Percentiles rank a stretch among this genome's conserved stretches.
Evolutionary conservation across 2,113 vertebrate species (phyloP).

Genomic region (Bucco capensis): DNA sequence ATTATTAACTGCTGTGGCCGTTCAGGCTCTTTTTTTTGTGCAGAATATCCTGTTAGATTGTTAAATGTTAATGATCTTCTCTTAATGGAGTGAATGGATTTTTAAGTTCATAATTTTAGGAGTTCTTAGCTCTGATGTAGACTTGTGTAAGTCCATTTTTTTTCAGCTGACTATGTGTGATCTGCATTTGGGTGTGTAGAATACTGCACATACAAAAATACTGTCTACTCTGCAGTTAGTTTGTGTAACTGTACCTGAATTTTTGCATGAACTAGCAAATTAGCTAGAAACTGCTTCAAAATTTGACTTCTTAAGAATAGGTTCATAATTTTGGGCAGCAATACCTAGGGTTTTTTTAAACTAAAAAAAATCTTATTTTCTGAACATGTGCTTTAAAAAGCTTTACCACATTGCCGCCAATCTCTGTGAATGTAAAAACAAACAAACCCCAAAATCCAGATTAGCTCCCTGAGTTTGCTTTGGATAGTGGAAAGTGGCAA

Average conservation of each 20-base stretch:
- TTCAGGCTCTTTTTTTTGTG: not conserved
- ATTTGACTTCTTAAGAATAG: not conserved
- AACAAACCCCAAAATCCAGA: not conserved
- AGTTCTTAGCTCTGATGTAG: not conserved
- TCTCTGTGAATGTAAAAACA: not conserved
- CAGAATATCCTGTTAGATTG: slow-evolving; percentile 7
- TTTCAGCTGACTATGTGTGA: not conserved
- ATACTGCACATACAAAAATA: not conserved
- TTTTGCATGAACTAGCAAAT: not conserved
- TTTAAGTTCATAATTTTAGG: not conserved
- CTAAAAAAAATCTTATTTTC: not conserved
- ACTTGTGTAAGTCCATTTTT: not conserved
- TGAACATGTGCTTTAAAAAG: not conserved
- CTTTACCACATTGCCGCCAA: not conserved
- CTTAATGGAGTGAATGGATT: not conserved
- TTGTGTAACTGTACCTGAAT: not conserved
- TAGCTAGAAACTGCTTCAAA: not conserved
- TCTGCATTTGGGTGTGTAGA: not conserved
- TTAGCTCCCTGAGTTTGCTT: not conserved
- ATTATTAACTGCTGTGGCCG: slow-evolving; percentile 30
- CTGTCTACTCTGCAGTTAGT: not conserved
- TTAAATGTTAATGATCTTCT: slow-evolving; percentile 40
- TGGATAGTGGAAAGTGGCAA: not conserved
- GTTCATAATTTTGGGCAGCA: not conserved
- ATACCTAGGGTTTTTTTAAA: not conserved